Percentiles rank a stretch among this genome's conserved stretches.
phyloP scores from a whole-genome alignment of 2,888 invertebrate species.

The Dastarcus helophoroides region DNA sequence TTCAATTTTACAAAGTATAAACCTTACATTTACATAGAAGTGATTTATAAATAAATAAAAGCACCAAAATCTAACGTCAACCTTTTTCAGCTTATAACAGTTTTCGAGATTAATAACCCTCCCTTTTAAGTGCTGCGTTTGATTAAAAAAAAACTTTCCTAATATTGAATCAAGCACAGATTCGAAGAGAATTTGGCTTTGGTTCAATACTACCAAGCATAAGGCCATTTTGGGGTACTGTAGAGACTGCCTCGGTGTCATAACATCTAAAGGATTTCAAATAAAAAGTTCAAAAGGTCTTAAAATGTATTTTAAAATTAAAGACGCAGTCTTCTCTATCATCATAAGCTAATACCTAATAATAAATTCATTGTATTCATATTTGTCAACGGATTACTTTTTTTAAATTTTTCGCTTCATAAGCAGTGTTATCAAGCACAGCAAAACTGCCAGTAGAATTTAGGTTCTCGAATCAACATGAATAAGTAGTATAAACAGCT shows the following conservation, averaged over 20 bases:
- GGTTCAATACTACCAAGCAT: too few species aligned
- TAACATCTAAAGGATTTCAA: constrained; percentile 29
- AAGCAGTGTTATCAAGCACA: constrained; percentile 33
- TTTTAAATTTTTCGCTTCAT: constrained; percentile 28
- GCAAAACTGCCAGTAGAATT: constrained; percentile 25
- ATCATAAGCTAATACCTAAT: constrained; percentile 36
- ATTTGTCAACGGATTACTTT: constrained; percentile 39
- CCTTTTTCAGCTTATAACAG: too few species aligned
- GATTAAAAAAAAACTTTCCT: too few species aligned
- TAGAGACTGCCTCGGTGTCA: constrained; percentile 30
- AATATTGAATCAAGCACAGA: too few species aligned
- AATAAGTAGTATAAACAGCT: constrained; percentile 31
- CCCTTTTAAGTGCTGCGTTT: too few species aligned
- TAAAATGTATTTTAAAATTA: constrained; percentile 34
- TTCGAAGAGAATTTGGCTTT: too few species aligned
- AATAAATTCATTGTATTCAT: constrained; percentile 41
- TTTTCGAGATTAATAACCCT: too few species aligned
- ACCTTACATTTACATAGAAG: too few species aligned
- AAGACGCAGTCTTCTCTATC: constrained; percentile 38
- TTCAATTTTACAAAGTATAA: too few species aligned
- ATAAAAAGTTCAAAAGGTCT: constrained; percentile 29
- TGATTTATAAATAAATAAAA: too few species aligned
- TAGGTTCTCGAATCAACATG: constrained; percentile 29
- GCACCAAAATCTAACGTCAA: too few species aligned
- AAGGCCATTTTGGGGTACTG: constrained; percentile 37